phyloP scores from a whole-genome alignment of 2,888 invertebrate species.

The Chaitophorus viminalis region DNA sequence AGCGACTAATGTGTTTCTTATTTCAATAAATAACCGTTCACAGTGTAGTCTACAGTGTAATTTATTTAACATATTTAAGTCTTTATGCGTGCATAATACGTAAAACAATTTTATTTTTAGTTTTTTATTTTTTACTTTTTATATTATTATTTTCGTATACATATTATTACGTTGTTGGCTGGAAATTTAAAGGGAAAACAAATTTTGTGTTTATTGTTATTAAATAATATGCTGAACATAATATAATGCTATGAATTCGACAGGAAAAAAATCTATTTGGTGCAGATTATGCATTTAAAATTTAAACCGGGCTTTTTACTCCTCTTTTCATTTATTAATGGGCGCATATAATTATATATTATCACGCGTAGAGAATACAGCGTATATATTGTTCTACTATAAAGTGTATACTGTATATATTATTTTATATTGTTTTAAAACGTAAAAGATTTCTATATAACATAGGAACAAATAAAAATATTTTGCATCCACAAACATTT shows the following conservation, averaged over 20 bases:
- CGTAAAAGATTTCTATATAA: not conserved
- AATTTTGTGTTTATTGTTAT: conserved; percentile 10
- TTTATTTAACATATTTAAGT: too few species aligned
- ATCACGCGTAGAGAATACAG: not conserved
- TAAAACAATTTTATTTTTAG: not conserved
- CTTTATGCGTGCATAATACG: not conserved
- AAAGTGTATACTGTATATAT: too few species aligned
- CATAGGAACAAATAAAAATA: too few species aligned
- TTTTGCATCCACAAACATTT: too few species aligned
- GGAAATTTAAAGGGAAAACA: not conserved
- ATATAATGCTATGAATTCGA: not conserved
- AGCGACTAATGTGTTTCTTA: not conserved
- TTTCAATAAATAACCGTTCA: not conserved
- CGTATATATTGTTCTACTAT: not conserved
- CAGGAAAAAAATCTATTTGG: conserved; percentile 25
- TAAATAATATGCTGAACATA: not conserved
- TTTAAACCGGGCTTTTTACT: not conserved
- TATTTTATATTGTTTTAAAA: not conserved
- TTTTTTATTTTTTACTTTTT: too few species aligned
- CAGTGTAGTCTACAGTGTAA: not conserved
- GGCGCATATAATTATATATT: not conserved
- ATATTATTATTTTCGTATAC: too few species aligned
- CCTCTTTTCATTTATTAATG: not conserved
- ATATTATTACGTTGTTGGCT: not conserved
- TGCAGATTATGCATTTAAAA: too few species aligned